phyloP scores from a whole-genome alignment of 2,888 invertebrate species.

The Thymelicus acteon region DNA sequence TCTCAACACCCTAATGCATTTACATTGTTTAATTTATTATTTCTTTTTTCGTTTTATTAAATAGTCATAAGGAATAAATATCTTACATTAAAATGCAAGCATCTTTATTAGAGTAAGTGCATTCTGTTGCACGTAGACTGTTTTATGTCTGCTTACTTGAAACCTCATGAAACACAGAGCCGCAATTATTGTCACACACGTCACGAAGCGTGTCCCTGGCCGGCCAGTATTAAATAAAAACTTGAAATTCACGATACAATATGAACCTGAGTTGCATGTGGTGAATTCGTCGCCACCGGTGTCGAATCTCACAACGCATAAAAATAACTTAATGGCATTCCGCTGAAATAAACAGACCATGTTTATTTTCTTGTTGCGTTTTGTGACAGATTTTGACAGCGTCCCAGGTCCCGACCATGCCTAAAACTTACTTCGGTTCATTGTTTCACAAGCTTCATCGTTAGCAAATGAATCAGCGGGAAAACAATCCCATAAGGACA shows the following conservation, averaged over 20 bases:
- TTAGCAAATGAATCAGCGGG: slow-evolving; percentile 19
- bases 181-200: slow-evolving; percentile 40
- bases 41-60: slow-evolving; percentile 3
- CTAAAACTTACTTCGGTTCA: slow-evolving; percentile 40
- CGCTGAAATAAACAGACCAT: slow-evolving; percentile 56
- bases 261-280: slow-evolving; percentile 52
- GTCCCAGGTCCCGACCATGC: background rate
- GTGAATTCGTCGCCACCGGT: slow-evolving; percentile 61
- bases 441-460: slow-evolving; percentile 41
- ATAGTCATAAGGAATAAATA: slow-evolving; percentile 22
- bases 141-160: slow-evolving; percentile 25
- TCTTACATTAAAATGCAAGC: slow-evolving; percentile 20
- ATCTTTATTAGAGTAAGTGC: slow-evolving; percentile 30
- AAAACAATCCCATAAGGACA: slow-evolving; percentile 41
- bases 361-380: slow-evolving; percentile 50
- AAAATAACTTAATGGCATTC: slow-evolving; percentile 61
- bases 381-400: slow-evolving; percentile 49
- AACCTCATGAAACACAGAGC: slow-evolving; percentile 25
- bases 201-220: slow-evolving; percentile 40
- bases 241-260: slow-evolving; percentile 44
- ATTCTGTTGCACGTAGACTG: slow-evolving; percentile 7
- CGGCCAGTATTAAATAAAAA: slow-evolving; percentile 48
- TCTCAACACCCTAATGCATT: background rate
- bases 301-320: slow-evolving; percentile 54
- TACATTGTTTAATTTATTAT: background rate